Base-by-base conservation (phyloP, 1,140 invertebrate genomes). In the Drosophila funebris region DNA sequence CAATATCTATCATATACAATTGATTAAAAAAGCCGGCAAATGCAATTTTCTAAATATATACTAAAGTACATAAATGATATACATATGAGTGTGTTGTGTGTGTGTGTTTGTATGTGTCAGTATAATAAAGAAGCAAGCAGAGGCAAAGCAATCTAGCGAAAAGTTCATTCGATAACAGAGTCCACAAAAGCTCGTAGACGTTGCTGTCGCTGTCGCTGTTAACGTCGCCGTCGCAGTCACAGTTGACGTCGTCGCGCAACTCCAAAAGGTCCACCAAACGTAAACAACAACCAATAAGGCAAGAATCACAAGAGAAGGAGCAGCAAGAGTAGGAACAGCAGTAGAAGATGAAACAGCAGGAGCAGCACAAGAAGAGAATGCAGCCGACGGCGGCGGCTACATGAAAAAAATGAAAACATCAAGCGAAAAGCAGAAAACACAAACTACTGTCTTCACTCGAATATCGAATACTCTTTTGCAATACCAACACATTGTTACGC, bases 261-360 rank as follows among this genome's bases (percentile, higher is more conserved):
- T 73, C 64, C 67, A 80, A 85, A 84, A 66, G 68, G 69, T 52
- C 80, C 64, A 31, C 58, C 71, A 79, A 84, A 85, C 81, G 81
- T 84, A 84, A 85, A 85, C 80, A 84, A 80, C 80, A 70, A 79
- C 70, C 68, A 73, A 64, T 69, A 48, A 76, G 29, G 39, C 56
- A 50, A 62, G 18, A 72, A 29, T 36, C 39, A 44, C 53, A 33
- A 33, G 44, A 61, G 58, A 53, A 73, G 58, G 41, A 77, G n/a
- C 37, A 41, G 13, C 20, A 48, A 27, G 46, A 58, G 52, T 37
- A 39, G 14, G n/a, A 14, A 14, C 22, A 46, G 24, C 44, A 29
- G 2, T 6, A 37, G 14, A 46, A 43, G 63, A 41, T 53, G 43
- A 33, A 58, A 41, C 46, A 52, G 44, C 53, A 39, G 44, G 29